A percentile compares a stretch with the other conserved stretches of the same genome.
phyloP scores from a whole-genome alignment of 2,113 vertebrate species.

The Amia ocellicauda region DNA sequence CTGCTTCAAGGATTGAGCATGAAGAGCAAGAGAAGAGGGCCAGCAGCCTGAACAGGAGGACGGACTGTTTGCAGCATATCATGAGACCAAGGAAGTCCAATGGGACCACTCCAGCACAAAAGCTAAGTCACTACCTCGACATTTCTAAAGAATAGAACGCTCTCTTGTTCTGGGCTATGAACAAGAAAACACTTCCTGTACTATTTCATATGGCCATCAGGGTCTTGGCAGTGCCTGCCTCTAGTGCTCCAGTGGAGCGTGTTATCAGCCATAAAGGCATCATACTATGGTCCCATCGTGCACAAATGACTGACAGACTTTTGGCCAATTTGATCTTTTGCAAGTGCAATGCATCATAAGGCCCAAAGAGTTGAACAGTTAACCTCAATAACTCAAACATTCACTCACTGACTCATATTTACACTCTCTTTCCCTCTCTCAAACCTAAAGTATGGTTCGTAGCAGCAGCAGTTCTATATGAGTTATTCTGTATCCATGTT shows the following conservation, averaged over 20 bases:
- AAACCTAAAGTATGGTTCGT: no score
- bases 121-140: constrained; percentile 31
- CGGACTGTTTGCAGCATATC: constrained; percentile 33
- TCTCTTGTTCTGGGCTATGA: no score
- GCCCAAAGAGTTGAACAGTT: no score
- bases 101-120: constrained; percentile 23
- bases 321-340: constrained; percentile 18
- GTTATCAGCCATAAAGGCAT: constrained; percentile 25
- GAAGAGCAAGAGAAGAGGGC: constrained; percentile 16
- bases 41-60: not conserved
- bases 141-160: constrained; percentile 27
- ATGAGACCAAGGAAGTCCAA: constrained; percentile 18
- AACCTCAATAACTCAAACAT: no score
- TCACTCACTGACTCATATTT: no score
- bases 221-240: constrained; percentile 14
- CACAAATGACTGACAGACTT: constrained; percentile 22
- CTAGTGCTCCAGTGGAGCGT: constrained; percentile 13
- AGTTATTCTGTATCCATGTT: no score
- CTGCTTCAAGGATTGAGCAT: constrained; percentile 11
- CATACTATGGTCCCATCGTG: constrained; percentile 14
- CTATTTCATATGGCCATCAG: constrained; percentile 16
- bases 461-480: no score
- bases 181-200: constrained; percentile 20
- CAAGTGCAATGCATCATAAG: constrained; percentile 18
- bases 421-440: no score